A percentile compares a stretch with the other conserved stretches of the same genome.
Conservation (phyloP, 2,888 invertebrate genomes). For the Tuta absoluta region DNA sequence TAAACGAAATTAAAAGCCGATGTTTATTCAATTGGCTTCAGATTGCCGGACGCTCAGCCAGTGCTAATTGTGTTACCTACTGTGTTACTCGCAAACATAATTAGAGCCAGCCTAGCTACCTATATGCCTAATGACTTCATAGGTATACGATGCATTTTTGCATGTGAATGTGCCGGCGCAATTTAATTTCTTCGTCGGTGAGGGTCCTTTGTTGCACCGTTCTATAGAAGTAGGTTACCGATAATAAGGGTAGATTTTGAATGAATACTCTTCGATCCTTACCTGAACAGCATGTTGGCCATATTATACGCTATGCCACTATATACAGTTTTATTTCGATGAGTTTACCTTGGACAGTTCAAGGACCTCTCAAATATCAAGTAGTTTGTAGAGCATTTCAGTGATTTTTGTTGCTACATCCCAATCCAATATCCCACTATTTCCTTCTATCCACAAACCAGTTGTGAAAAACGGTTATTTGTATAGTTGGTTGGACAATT, state of each 20-base stretch:
- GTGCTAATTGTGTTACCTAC: conserved; percentile 72
- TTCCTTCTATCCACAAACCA: too few relatives aligned
- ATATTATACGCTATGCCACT: too few relatives aligned
- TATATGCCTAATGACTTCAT: conserved; percentile 37
- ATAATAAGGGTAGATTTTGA: conserved; percentile 12
- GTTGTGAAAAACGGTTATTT: too few relatives aligned
- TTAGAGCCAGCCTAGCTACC: conserved; percentile 37
- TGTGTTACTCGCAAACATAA: conserved; percentile 70
- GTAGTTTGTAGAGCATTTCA: too few relatives aligned
- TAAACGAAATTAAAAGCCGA: conserved; percentile 69
- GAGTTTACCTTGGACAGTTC: too few relatives aligned
- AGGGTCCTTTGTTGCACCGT: conserved; percentile 10
- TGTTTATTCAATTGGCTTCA: conserved; percentile 77
- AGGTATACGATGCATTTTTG: conserved; percentile 46
- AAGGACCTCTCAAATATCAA: too few relatives aligned
- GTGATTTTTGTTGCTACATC: too few relatives aligned
- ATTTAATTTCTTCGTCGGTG: conserved; percentile 13
- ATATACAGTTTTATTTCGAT: too few relatives aligned
- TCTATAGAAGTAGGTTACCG: conserved; percentile 9
- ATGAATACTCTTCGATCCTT: conserved; percentile 14
- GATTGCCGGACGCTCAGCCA: conserved; percentile 70
- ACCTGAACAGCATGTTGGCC: not conserved
- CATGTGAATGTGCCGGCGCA: conserved; percentile 34
- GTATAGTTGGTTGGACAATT: too few relatives aligned
- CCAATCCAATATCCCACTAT: too few relatives aligned